A percentile compares a stretch with the other conserved stretches of the same genome.
phyloP scores from a whole-genome alignment of 2,888 invertebrate genomes.

The Adineta ricciae region DNA sequence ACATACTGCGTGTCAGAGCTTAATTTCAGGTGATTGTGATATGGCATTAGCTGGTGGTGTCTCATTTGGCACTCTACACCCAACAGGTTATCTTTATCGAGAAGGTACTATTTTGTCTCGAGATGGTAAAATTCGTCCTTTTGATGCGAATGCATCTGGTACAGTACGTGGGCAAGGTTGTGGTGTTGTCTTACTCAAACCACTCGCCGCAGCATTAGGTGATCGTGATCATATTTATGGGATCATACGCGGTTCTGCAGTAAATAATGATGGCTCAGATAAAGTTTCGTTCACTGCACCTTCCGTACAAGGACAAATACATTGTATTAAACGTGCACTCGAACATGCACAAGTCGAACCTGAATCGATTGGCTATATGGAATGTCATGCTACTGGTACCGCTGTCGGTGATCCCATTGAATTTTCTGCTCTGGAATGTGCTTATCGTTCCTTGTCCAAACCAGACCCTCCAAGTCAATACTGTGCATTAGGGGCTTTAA shows the following conservation, averaged over 20 bases:
- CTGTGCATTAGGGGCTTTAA: conserved; percentile 33
- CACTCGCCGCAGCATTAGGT: conserved; percentile 38
- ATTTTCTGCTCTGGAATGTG: not conserved
- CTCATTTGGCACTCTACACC: conserved; percentile 40
- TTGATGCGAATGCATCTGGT: conserved; percentile 44
- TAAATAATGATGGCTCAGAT: conserved; percentile 43
- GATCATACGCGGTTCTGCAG: conserved; percentile 39
- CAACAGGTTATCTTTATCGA: conserved; percentile 38
- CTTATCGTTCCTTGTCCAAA: too few relatives aligned
- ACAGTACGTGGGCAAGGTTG: conserved; percentile 47
- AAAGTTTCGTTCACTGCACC: not conserved
- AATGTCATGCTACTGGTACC: conserved; percentile 45
- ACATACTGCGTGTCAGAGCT: conserved; percentile 35
- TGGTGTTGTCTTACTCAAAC: conserved; percentile 40
- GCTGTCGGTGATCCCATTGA: conserved; percentile 43
- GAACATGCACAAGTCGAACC: not conserved
- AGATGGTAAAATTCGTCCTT: conserved; percentile 41
- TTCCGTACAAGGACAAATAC: conserved; percentile 32
- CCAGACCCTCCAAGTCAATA: not conserved
- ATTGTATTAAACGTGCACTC: not conserved
- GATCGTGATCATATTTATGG: conserved; percentile 37
- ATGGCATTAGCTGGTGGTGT: conserved; percentile 41
- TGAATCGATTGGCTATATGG: conserved; percentile 38
- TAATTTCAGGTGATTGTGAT: conserved; percentile 33
- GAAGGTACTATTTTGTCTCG: conserved; percentile 40